These are phyloP conservation scores for Anagrus nilaparvatae DNA, from an alignment of 1,140 invertebrate genomes.

Conservation along the genomic window DNA sequence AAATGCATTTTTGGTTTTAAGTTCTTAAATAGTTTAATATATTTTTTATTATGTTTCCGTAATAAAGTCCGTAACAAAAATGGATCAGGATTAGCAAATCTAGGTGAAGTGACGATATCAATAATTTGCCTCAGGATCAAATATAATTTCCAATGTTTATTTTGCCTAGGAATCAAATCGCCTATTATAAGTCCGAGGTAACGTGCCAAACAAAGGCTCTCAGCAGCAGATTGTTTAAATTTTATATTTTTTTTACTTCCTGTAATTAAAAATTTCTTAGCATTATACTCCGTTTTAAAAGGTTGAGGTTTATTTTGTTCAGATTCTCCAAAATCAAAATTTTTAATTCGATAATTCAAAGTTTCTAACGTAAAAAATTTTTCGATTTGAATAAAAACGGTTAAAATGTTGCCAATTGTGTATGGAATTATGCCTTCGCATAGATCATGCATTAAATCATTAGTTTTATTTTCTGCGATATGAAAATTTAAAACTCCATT, in stretches of 20 bases:
- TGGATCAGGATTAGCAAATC: slow-evolving; percentile 1
- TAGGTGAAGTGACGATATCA: slow-evolving; percentile 10
- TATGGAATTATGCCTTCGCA: background rate
- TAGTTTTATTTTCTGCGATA: slow-evolving; percentile 29
- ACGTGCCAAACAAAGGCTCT: slow-evolving; percentile 11
- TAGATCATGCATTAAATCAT: slow-evolving; percentile 11
- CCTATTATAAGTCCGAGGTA: slow-evolving; percentile 17
- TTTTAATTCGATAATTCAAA: background rate
- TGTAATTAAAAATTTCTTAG: slow-evolving; percentile 8
- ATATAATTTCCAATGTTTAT: slow-evolving; percentile 15
- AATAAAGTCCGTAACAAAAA: background rate
- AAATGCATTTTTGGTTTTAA: slow-evolving; percentile 17
- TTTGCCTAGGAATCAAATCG: slow-evolving; percentile 9
- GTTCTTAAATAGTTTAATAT: background rate
- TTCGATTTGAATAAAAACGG: background rate
- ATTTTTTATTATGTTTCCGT: background rate
- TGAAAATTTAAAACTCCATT: slow-evolving; percentile 29
- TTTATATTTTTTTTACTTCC: slow-evolving; percentile 6
- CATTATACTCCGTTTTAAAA: no score
- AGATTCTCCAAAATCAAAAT: background rate
- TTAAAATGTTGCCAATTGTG: background rate
- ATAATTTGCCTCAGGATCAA: slow-evolving; percentile 7
- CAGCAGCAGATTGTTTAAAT: slow-evolving; percentile 13
- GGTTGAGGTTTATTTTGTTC: slow-evolving; percentile 1
- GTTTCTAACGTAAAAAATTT: background rate